Evolutionary conservation across 2,797 vertebrate species (phyloP), one percentile per base, ranked within the genome.

Genomic region (Podargus strigoides): DNA sequence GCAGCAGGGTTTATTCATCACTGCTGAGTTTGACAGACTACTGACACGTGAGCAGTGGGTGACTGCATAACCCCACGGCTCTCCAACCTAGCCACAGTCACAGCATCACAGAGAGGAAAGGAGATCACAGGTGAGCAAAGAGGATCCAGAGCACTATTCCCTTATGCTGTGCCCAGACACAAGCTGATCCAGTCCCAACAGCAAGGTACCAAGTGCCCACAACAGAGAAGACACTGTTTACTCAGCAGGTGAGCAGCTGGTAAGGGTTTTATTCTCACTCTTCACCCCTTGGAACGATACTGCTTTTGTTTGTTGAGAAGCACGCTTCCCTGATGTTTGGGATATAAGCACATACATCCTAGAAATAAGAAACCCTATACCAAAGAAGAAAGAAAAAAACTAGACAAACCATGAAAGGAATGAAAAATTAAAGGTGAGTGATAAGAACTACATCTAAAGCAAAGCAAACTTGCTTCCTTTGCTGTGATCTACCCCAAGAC

Each of bases 21-120:
- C 1, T 17, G 3, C 4, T 0, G 0, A 47, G 44, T 12, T 0
- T 5, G 68, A 69, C 14, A 24, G 66, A 21, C 28, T 19, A 52
- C 5, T 3, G 53, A 72, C 58, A 50, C 2, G 0, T 0, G 15
- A 32, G 76, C 4, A 2, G 56, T 0, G 30, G 30, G 47, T 0
- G 0, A 36, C 39, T 16, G 32, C 3, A 0, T 6, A 55, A 66
- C 16, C 36, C 59, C 63, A 10, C 1, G 1, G 67, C 3, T 76
- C 81, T 64, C 42, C 14, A 28, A 55, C 6, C 37, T 76, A 34
- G 26, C 36, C 39, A n/a, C 6, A 28, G 27, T 26, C 42, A 42
- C 30, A 49, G 55, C 32, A 22, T 6, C 39, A 4, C n/a, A 1
- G 19, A 3, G 52, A 24, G 23, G 36, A 68, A 63, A 66, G 37